These are phyloP conservation scores for Cacatua alba DNA, from an alignment of 2,113 vertebrate genomes.

Conservation along the genomic window DNA sequence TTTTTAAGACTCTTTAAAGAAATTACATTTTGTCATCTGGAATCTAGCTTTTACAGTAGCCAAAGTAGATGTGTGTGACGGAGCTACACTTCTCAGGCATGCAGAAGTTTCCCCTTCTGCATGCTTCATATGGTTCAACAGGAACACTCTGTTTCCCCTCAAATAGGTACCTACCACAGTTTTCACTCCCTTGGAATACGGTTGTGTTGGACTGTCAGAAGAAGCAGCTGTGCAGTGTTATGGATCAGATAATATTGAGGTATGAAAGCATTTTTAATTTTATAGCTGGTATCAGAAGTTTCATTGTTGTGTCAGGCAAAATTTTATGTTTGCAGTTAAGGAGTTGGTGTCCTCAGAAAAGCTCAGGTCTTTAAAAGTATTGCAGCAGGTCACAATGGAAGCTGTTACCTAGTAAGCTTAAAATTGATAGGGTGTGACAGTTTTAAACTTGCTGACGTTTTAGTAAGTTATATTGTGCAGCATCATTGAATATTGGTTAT, in stretches of 20 bases:
- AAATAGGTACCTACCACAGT: conserved; percentile 90
- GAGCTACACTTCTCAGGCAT: background rate
- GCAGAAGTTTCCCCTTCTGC: background rate
- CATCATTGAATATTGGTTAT: background rate
- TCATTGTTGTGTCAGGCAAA: background rate
- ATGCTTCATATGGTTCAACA: background rate
- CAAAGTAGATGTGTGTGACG: background rate
- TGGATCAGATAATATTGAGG: conserved; percentile 86
- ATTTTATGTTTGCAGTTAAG: background rate
- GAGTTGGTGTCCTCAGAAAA: background rate
- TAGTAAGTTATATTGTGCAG: background rate
- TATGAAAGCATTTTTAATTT: conserved; percentile 17
- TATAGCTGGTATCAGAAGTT: background rate
- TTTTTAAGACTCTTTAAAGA: background rate
- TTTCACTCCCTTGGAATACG: conserved; percentile 93
- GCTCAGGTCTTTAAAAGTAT: background rate
- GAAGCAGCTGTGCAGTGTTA: conserved; percentile 81
- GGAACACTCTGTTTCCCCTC: background rate
- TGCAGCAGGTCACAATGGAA: background rate
- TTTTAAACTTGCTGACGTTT: background rate
- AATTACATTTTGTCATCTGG: background rate
- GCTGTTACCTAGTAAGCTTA: background rate
- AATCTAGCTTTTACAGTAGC: background rate
- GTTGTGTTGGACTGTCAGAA: conserved; percentile 91
- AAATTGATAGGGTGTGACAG: background rate